Conservation (phyloP, 92 coral and sea anemone genomes). For the Hydrozoanthus gracilis region DNA sequence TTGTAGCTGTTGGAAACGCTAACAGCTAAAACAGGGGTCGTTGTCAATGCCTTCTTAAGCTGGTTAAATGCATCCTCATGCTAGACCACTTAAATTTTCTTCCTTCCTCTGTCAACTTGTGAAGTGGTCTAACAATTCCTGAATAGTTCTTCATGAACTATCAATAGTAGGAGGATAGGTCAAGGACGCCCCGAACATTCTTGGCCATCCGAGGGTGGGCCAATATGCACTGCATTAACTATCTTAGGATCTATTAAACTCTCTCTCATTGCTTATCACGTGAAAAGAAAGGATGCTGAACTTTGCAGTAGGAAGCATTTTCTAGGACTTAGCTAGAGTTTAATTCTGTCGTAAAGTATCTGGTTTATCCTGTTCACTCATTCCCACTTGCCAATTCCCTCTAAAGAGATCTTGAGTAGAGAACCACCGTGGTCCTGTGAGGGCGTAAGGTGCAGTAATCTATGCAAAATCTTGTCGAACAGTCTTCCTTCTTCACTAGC, state of each 20-base stretch:
- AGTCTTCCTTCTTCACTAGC: neutral
- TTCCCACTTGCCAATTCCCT: constrained; percentile 58
- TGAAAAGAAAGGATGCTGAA: constrained; percentile 45
- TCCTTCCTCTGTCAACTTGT: constrained; percentile 30
- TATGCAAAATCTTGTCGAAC: constrained; percentile 40
- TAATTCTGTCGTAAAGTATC: constrained; percentile 39
- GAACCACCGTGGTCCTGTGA: constrained; percentile 48
- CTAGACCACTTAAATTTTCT: constrained; percentile 46
- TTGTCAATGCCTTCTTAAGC: constrained; percentile 12
- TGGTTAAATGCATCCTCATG: constrained; percentile 40
- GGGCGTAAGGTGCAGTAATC: constrained; percentile 49
- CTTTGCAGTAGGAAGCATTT: constrained; percentile 36
- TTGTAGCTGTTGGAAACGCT: neutral
- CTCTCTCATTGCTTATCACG: constrained; percentile 38
- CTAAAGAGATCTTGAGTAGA: constrained; percentile 43
- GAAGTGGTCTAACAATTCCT: neutral
- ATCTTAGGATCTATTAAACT: constrained; percentile 46
- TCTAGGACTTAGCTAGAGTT: constrained; percentile 45
- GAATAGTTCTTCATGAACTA: no score
- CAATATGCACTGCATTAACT: neutral
- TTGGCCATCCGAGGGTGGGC: neutral
- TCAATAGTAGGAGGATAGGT: constrained; percentile 37
- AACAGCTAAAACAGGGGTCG: neutral
- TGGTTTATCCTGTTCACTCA: constrained; percentile 4
- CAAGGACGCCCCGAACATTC: constrained; percentile 30